A percentile compares a stretch with the other conserved stretches of the same genome.
These are phyloP conservation scores for Ips typographus DNA, from an alignment of 1,140 invertebrate genomes.

Conservation along the genomic window DNA sequence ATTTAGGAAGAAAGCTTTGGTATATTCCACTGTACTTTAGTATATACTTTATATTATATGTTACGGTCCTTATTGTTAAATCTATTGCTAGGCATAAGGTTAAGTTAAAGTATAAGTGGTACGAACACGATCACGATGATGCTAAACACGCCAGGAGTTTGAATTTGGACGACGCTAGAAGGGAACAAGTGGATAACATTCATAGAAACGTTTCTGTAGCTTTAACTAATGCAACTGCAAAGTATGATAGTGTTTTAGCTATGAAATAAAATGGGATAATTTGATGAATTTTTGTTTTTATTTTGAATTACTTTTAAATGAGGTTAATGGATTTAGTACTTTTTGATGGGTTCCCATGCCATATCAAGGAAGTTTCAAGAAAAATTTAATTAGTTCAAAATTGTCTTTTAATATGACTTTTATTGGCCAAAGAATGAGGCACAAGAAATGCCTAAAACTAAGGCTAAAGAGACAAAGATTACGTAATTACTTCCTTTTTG, in stretches of 20 bases:
- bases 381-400: too few relatives aligned
- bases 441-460: too few relatives aligned
- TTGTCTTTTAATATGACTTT: too few relatives aligned
- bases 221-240: constrained; percentile 40
- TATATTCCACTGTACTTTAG: constrained; percentile 82
- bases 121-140: constrained; percentile 29
- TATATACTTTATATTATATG: constrained; percentile 80
- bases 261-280: constrained; percentile 38
- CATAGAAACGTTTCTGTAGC: constrained; percentile 41
- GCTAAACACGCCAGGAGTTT: constrained; percentile 35
- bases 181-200: constrained; percentile 32
- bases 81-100: constrained; percentile 77
- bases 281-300: constrained; percentile 12
- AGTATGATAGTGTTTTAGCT: constrained; percentile 41
- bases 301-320: constrained; percentile 6
- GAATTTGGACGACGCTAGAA: constrained; percentile 29
- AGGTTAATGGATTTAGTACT: neutral
- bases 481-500: too few relatives aligned
- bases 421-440: too few relatives aligned
- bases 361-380: too few relatives aligned
- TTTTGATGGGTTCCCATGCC: neutral
- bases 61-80: constrained; percentile 74
- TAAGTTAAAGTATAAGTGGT: constrained; percentile 46
- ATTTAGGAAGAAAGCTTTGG: constrained; percentile 77
- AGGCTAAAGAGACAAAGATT: too few relatives aligned